Evolutionary conservation across 2,113 vertebrate genomes (phyloP).

Genomic region (Indri indri): DNA sequence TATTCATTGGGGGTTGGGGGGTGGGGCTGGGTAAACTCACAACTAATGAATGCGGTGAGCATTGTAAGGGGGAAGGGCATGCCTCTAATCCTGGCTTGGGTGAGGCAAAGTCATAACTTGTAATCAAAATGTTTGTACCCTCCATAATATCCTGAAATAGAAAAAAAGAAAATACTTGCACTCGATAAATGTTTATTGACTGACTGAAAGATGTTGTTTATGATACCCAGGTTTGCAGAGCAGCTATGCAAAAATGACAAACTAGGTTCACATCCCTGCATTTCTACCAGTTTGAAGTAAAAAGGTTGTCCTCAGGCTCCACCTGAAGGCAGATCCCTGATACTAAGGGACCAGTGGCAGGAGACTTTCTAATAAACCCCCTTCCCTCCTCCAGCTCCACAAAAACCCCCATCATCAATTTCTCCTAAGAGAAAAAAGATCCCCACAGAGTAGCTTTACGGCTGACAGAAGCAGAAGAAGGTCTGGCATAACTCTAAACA

Average conservation of each 20-base stretch:
- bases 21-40: too few relatives aligned
- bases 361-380: neutral
- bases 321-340: neutral
- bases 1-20: too few relatives aligned
- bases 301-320: neutral
- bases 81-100: too few relatives aligned
- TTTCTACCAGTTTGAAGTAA: neutral
- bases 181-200: neutral
- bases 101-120: too few relatives aligned
- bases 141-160: too few relatives aligned
- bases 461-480: neutral
- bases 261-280: neutral
- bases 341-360: neutral
- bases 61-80: too few relatives aligned
- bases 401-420: neutral
- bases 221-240: neutral
- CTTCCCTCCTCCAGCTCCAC: neutral
- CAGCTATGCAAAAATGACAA: neutral
- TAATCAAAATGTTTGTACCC: too few relatives aligned
- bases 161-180: neutral
- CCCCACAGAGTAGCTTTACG: neutral
- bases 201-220: neutral
- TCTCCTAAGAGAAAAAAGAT: neutral
- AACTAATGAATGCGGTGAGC: too few relatives aligned
- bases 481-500: neutral